Percentiles rank a stretch among this genome's conserved stretches.
phyloP scores from a whole-genome alignment of 2,888 invertebrate species.

The Apeira syringaria region DNA sequence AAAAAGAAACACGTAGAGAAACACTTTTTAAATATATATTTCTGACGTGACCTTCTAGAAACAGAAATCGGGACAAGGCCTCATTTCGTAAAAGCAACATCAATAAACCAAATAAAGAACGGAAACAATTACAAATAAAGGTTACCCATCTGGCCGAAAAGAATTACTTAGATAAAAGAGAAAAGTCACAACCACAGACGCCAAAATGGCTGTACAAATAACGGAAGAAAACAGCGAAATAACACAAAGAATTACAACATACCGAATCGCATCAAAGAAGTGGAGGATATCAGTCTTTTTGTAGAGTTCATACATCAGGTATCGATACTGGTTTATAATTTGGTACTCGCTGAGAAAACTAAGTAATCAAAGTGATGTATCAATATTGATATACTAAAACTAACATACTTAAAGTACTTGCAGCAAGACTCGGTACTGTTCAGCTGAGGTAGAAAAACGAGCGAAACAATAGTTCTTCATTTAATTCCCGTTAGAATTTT shows the following conservation, averaged over 20 bases:
- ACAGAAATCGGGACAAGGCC: background rate
- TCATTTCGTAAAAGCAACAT: constrained; percentile 1
- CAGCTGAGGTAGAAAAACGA: too few species aligned
- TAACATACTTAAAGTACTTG: too few species aligned
- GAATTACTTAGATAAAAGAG: constrained; percentile 32
- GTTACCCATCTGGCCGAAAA: constrained; percentile 24
- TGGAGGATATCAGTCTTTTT: constrained; percentile 42
- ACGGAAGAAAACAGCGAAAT: constrained; percentile 27
- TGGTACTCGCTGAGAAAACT: background rate
- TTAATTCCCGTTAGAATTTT: too few species aligned
- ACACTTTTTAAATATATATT: too few species aligned
- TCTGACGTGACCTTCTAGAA: background rate
- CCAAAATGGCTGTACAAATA: constrained; percentile 19
- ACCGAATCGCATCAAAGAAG: constrained; percentile 45
- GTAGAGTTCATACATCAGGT: background rate
- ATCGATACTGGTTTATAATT: background rate
- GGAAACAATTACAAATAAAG: constrained; percentile 20
- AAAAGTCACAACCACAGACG: constrained; percentile 18
- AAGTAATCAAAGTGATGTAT: too few species aligned
- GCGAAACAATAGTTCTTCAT: too few species aligned
- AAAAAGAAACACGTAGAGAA: too few species aligned
- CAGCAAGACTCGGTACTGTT: too few species aligned
- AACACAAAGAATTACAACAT: constrained; percentile 42
- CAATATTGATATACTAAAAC: too few species aligned
- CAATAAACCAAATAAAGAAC: constrained; percentile 19